Conservation (phyloP, 2,113 vertebrate species). For the Microcebus lehilahytsara region DNA sequence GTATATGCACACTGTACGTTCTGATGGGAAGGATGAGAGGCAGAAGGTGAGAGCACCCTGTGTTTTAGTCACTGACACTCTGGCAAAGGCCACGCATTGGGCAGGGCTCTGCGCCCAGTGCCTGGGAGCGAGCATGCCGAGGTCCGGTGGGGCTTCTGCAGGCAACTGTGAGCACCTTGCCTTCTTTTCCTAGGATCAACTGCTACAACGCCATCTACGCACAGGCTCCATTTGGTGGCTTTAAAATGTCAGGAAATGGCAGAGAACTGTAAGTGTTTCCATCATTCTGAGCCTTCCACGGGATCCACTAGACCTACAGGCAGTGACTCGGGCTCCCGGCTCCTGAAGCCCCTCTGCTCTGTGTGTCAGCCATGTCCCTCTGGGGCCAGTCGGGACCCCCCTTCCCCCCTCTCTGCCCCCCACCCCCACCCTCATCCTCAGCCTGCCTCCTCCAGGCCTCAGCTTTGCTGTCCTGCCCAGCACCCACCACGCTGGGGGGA, state of each 20-base stretch:
- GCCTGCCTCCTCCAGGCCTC: neutral
- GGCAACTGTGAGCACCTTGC: neutral
- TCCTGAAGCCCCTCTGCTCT: rapidly evolving
- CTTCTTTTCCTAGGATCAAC: conserved; percentile 89
- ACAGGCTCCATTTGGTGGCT: conserved; percentile 95
- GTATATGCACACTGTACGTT: neutral
- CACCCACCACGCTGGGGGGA: neutral
- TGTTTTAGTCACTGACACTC: neutral
- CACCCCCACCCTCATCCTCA: rapidly evolving
- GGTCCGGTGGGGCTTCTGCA: rapidly evolving
- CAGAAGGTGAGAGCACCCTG: neutral
- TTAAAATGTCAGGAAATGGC: conserved; percentile 97
- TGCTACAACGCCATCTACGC: conserved; percentile 96
- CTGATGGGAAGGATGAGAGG: neutral
- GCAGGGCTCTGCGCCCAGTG: rapidly evolving
- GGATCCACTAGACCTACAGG: rapidly evolving
- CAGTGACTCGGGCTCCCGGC: rapidly evolving
- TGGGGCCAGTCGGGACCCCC: neutral
- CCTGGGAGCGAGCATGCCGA: rapidly evolving
- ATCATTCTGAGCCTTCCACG: rapidly evolving
- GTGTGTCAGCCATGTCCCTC: neutral
- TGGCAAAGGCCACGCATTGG: rapidly evolving
- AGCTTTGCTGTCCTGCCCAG: no score
- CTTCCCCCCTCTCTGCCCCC: rapidly evolving
- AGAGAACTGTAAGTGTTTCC: conserved; percentile 93